A percentile compares a stretch with the other conserved stretches of the same genome.
These are phyloP conservation scores for Chymomyza fuscimana DNA, from an alignment of 2,888 invertebrate species.

Conservation along the genomic window DNA sequence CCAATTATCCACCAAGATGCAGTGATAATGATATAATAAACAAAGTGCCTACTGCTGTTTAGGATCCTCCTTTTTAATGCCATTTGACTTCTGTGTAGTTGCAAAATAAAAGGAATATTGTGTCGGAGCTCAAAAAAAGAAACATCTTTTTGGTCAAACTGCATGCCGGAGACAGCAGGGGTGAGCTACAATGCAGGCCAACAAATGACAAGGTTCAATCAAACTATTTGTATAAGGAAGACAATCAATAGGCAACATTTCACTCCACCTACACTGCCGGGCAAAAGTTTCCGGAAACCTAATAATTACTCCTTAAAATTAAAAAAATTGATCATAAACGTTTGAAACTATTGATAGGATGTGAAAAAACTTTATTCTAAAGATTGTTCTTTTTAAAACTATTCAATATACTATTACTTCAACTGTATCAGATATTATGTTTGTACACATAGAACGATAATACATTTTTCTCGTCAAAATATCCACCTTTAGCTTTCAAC, in stretches of 20 bases:
- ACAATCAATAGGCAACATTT: not conserved
- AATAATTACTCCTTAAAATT: too few species aligned
- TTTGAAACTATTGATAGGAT: too few species aligned
- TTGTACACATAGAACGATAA: too few species aligned
- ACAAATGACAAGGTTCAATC: not conserved
- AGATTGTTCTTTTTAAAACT: too few species aligned
- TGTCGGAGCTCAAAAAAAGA: conserved; percentile 17
- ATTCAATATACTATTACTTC: too few species aligned
- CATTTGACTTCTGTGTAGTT: conserved; percentile 73
- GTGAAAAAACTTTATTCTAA: too few species aligned
- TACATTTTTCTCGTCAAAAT: too few species aligned
- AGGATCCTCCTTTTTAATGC: conserved; percentile 34
- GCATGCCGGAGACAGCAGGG: conserved; percentile 20
- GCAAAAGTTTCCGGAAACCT: too few species aligned
- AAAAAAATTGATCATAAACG: too few species aligned
- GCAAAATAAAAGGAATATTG: conserved; percentile 29
- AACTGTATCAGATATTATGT: too few species aligned
- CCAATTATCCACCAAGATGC: not conserved
- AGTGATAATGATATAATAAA: not conserved
- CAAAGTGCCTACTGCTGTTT: conserved; percentile 1
- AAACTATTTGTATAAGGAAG: not conserved
- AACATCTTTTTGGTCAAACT: conserved; percentile 39
- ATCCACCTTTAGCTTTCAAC: too few species aligned
- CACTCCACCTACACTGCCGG: too few species aligned
- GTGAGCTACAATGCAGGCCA: not conserved